Conservation (phyloP, 2,888 invertebrate species). For the Drosophila subsilvestris region DNA sequence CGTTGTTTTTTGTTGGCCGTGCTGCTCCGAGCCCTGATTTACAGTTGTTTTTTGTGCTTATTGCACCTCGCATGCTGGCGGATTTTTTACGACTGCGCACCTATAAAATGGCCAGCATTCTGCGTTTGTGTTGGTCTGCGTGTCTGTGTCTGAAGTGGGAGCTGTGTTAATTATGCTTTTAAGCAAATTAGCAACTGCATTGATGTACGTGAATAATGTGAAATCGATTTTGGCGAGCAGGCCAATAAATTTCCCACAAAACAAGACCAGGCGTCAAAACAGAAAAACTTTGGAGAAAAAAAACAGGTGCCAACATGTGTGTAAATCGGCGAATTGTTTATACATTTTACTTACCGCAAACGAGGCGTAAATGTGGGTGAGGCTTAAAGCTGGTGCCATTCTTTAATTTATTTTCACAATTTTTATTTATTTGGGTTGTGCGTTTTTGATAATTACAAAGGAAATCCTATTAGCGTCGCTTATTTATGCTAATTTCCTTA, state of each 20-base stretch:
- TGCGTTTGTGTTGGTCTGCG: conserved; percentile 6
- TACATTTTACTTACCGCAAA: conserved; percentile 13
- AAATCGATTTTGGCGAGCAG: conserved; percentile 63
- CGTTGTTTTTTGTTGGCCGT: conserved; percentile 32
- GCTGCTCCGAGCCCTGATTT: conserved; percentile 60
- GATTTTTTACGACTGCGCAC: conserved; percentile 68
- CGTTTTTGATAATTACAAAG: conserved; percentile 72
- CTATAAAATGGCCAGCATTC: conserved; percentile 51
- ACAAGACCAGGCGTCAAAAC: conserved; percentile 49
- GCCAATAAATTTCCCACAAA: conserved; percentile 62
- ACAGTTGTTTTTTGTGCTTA: conserved; percentile 51
- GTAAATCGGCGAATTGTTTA: conserved; percentile 16
- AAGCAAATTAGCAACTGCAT: conserved; percentile 76
- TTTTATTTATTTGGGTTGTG: conserved; percentile 30
- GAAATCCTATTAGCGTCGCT: conserved; percentile 73
- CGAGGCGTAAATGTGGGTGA: background rate
- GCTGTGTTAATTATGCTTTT: conserved; percentile 76
- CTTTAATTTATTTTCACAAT: conserved; percentile 49
- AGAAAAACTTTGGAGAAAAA: conserved; percentile 22
- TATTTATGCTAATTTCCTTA: conserved; percentile 76
- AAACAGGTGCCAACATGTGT: conserved; percentile 36
- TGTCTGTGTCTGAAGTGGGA: conserved; percentile 8
- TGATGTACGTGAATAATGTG: conserved; percentile 59
- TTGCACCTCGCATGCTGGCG: conserved; percentile 55
- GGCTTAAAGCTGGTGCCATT: conserved; percentile 7